Evolutionary conservation across 2,888 invertebrate species (phyloP), one percentile per base, ranked within the genome.

Genomic region (Leucoptera coffeella): DNA sequence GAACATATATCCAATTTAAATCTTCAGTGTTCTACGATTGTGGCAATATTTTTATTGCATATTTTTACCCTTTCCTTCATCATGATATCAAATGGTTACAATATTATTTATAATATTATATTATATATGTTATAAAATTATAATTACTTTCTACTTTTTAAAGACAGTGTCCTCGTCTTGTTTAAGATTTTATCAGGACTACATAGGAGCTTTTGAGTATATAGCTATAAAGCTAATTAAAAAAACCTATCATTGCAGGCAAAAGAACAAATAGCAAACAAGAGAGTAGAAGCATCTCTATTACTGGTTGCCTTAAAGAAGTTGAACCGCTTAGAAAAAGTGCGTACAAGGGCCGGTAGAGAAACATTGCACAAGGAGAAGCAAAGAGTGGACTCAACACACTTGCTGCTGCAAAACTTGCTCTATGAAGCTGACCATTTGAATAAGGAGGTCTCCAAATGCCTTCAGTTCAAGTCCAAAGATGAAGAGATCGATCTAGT

Each of bases 341-440:
- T 92, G 26, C 78, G 89, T 3, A 85, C 89, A 19, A 83, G 89
- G 41, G 77, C 82, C 32, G 83, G 87, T 0, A 74, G 91, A 26
- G 93, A 94, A 55, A 77, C 79, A 9, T 69, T 93, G 4, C 82
- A 82, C 38, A 78, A 81, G 40, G 89, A 89, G 35, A 93, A 93
- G 50, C 83, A 85, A 41, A 81, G 84, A 38, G 91, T 94, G 0
- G 95, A 96, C 45, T 85, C 85, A 28, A 86, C 88, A 38, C 87
- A 94, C 47, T 60, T 96, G 26, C 86, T 90, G 39, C 71, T 94
- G 28, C 94, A 96, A 58, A 96, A 96, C 62, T 73, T 96, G 26
- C 64, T 94, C 4, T 96, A 96, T 52, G 96, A 96, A 73, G 84
- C 89, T 6, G 85, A 90, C 47, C 93, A 96, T 65, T 71, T 96